Evolutionary conservation across 2,113 vertebrate species (phyloP), one percentile per base, ranked within the genome.

Genomic region (Seriola quinqueradiata): DNA sequence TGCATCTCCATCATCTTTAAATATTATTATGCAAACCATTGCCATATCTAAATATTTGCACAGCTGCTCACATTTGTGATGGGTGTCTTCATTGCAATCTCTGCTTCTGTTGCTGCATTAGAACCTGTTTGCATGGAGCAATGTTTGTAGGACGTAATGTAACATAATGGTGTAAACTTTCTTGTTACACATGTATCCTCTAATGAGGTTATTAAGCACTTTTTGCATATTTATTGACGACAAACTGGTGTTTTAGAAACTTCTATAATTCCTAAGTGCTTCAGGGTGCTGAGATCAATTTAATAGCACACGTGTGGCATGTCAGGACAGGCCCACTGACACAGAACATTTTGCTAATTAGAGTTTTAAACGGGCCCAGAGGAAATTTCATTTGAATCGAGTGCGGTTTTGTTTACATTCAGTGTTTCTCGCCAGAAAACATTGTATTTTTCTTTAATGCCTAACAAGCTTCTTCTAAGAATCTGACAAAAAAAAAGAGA

Each of bases 271-370:
- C 25, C 5, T 12, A 2, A 42, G 65, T 1, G 23, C 54, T 76
- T 67, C 5, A 64, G 67, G 46, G n/a, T 16, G 17, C 11, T 3
- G 48, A 13, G 32, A 48, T 42, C 38, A 32, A 32, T 64, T 65
- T 75, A 44, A 84, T 17, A 70, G 52, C 13, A 4, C 4, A 9
- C 7, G 14, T 40, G 25, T 58, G 75, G 75, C 38, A 28, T 34
- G 46, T 50, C 11, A 79, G 36, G 25, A 75, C 59, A 79, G 23
- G 54, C 58, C 66, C 44, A n/a, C 61, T 48, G 65, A 58, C 69
- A 28, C 8, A 28, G 25, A 72, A 50, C 12, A 32, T 8, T 54
- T 21, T 2, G 25, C 75, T 74, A 28, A 78, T 78, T 75, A 65
- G 14, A 6, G 6, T 57, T 28, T 80, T 36, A 42, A 73, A 42